A percentile compares a stretch with the other conserved stretches of the same genome.
phyloP scores from a whole-genome alignment of 2,113 vertebrate species.

The Anoplopoma fimbria region DNA sequence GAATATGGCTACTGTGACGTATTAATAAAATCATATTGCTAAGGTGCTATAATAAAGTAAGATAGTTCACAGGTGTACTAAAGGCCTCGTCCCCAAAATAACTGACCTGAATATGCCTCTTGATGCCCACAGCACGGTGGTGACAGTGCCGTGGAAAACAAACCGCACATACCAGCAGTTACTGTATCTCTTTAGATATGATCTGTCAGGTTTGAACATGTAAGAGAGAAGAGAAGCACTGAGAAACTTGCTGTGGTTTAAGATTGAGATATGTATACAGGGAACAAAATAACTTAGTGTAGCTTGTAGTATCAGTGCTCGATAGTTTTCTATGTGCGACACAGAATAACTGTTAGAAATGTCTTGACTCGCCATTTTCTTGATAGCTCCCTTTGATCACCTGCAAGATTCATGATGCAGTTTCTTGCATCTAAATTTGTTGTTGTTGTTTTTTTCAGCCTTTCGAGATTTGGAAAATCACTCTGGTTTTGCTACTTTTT shows the following conservation, averaged over 20 bases:
- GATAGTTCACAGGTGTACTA: slow-evolving; percentile 52
- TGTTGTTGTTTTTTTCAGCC: not conserved
- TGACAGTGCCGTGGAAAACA: slow-evolving; percentile 50
- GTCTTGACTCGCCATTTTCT: slow-evolving; percentile 17
- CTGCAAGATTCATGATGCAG: slow-evolving; percentile 25
- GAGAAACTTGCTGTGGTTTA: slow-evolving; percentile 44
- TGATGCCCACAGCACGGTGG: slow-evolving; percentile 38
- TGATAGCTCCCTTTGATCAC: slow-evolving; percentile 56
- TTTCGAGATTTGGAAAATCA: slow-evolving; percentile 16
- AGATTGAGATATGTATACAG: slow-evolving; percentile 20
- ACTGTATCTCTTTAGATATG: slow-evolving; percentile 40
- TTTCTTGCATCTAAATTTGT: slow-evolving; percentile 16
- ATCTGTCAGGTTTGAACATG: slow-evolving; percentile 57
- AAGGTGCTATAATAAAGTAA: slow-evolving; percentile 28
- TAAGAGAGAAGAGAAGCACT: slow-evolving; percentile 19
- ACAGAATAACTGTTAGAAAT: slow-evolving; percentile 21
- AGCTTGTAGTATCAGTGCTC: slow-evolving; percentile 38
- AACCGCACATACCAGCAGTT: slow-evolving; percentile 60
- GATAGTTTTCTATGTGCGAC: slow-evolving; percentile 13
- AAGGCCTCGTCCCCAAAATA: slow-evolving; percentile 56
- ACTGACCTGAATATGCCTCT: slow-evolving; percentile 63
- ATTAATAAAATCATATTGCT: not conserved
- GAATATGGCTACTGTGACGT: no score
- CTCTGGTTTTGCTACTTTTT: slow-evolving; percentile 4
- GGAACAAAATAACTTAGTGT: slow-evolving; percentile 59